Evolutionary conservation across 2,113 vertebrate genomes (phyloP).

Genomic region (Alectura lathami): DNA sequence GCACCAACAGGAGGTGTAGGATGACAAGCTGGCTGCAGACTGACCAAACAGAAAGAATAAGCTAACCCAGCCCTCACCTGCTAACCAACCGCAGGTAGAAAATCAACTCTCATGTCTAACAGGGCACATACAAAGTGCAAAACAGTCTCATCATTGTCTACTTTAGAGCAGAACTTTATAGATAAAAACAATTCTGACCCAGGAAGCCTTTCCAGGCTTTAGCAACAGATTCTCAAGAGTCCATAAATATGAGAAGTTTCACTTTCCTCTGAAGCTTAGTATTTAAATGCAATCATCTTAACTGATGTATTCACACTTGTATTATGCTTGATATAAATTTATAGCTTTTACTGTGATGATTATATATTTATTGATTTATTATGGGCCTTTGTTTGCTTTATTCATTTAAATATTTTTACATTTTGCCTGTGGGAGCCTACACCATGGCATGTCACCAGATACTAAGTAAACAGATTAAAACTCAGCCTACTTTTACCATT

Average conservation of each 20-base stretch:
- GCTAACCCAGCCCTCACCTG: not conserved
- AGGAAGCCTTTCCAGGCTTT: not conserved
- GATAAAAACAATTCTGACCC: not conserved
- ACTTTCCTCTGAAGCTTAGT: not conserved
- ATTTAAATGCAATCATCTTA: not conserved
- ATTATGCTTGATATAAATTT: not conserved
- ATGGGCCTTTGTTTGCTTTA: not conserved
- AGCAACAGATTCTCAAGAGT: not conserved
- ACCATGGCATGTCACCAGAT: not conserved
- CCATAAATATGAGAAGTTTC: not conserved
- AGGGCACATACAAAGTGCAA: not conserved
- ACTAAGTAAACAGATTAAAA: not conserved
- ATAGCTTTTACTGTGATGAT: not conserved
- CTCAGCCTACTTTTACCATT: not conserved
- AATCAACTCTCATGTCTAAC: not conserved
- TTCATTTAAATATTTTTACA: not conserved
- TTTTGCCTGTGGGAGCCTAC: not conserved
- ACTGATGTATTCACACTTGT: not conserved
- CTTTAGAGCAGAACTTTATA: not conserved
- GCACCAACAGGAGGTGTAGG: not conserved
- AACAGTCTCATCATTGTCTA: not conserved
- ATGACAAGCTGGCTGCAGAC: not conserved
- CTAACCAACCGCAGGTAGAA: not conserved
- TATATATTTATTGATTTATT: not conserved
- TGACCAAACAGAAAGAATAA: not conserved